Conservation (phyloP, 1,140 invertebrate genomes). For the Glossosoma conforme region DNA sequence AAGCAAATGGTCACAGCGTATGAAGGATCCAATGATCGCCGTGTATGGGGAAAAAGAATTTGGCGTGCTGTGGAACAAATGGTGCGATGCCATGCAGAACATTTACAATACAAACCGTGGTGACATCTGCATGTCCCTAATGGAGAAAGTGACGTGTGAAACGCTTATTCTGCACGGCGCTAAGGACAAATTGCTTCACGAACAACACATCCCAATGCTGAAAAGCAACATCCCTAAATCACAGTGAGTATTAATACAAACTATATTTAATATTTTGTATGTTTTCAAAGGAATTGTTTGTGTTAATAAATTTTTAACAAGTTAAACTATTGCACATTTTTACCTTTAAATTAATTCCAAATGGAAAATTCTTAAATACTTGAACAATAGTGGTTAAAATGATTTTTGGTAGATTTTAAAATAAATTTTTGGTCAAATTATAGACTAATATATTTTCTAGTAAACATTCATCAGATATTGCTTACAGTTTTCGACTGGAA, state of each 20-base stretch:
- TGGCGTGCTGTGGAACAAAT: conserved; percentile 61
- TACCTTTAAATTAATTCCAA: background rate
- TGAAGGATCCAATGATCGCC: conserved; percentile 67
- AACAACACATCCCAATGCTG: conserved; percentile 68
- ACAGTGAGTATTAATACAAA: conserved; percentile 49
- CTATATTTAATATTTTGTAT: background rate
- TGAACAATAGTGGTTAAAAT: too few relatives aligned
- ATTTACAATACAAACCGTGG: conserved; percentile 58
- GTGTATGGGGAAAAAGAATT: conserved; percentile 75
- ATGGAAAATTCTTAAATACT: background rate
- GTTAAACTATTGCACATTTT: background rate
- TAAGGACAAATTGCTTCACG: conserved; percentile 72
- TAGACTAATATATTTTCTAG: too few relatives aligned
- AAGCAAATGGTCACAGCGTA: conserved; percentile 71
- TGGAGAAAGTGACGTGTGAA: conserved; percentile 63
- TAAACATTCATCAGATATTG: too few relatives aligned
- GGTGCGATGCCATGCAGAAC: conserved; percentile 62
- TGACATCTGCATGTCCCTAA: conserved; percentile 63
- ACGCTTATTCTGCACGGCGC: conserved; percentile 78
- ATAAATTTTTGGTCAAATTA: too few relatives aligned
- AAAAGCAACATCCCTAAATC: conserved; percentile 60
- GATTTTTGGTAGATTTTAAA: too few relatives aligned
- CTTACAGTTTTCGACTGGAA: too few relatives aligned
- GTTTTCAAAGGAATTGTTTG: too few relatives aligned
- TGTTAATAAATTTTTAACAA: background rate